Base-by-base conservation (phyloP, 2,888 invertebrate species). In the Octonoba sinensis region DNA sequence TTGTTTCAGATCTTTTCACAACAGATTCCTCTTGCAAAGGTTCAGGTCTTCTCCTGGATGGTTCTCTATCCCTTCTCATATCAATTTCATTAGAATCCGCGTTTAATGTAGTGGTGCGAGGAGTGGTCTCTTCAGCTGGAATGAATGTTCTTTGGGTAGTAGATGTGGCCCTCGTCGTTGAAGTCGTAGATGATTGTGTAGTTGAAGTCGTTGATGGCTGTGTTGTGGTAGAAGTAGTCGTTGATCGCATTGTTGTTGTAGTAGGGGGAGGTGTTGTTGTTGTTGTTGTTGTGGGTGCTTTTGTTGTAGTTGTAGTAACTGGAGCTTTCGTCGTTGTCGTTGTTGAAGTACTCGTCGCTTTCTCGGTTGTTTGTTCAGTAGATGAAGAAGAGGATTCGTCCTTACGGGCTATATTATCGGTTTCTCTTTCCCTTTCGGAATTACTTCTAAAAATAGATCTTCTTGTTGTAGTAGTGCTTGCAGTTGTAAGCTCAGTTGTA, bases 31-130 rank as follows among this genome's bases (percentile, higher is more conserved):
- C 75, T 64, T 36, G 62, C 16, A 82, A 24, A 27, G 82, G 82
- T 67, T 82, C 82, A 6, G 62, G 76, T 16, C 81, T 67, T 3
- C 70, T 44, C 44, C 82, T 27, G 6, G 75, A 59, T 1, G 51
- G 20, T 44, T 70, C 70, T 1, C 54, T 72, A 3, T 46, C 54
- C 27, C 76, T 82, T 20, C 47, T 36, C 82, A 82, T 82, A 18
- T 82, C 82, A 3, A 82, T 82, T 76, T 82, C 82, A 36, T 82
- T 82, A 2, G 75, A 57, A 6, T 59, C 75, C 4, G 71, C 65
- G 54, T 65, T 82, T 8, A 62, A 51, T 3, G 70, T 65, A 1
- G 56, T 69, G 3, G 60, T 71, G 3, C 72, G 62, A n/a, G 65
- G 56, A 0, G 83, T 79, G 1, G 71, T 78, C 44, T 72, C 71